Conservation (phyloP, 2,888 invertebrate genomes). For the Allophyes oxyacanthae region DNA sequence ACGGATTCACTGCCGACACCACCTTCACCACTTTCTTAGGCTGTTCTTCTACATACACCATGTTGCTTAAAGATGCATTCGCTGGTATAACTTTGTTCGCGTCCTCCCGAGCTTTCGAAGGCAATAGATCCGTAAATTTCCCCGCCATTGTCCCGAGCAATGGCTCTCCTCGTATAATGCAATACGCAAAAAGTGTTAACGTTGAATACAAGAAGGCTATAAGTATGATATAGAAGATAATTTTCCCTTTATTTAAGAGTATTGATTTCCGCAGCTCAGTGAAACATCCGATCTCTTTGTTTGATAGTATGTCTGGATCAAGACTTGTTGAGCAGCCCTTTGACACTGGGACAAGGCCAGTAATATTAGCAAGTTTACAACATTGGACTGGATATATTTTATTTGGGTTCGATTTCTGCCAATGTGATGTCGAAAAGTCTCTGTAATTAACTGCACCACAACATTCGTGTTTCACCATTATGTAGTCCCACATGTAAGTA, state of each 20-base stretch:
- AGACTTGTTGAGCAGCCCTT: slow-evolving; percentile 66
- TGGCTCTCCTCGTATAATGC: slow-evolving; percentile 76
- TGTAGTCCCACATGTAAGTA: slow-evolving; percentile 73
- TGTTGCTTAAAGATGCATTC: slow-evolving; percentile 68
- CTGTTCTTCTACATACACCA: slow-evolving; percentile 74
- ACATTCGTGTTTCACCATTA: slow-evolving; percentile 80
- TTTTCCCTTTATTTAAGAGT: slow-evolving; percentile 64
- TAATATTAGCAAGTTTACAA: slow-evolving; percentile 72
- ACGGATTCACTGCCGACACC: slow-evolving; percentile 78
- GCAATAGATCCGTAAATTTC: slow-evolving; percentile 50
- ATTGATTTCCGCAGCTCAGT: slow-evolving; percentile 68
- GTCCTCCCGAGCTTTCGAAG: slow-evolving; percentile 53
- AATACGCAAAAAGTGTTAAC: slow-evolving; percentile 75
- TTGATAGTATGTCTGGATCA: slow-evolving; percentile 54
- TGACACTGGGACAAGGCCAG: slow-evolving; percentile 66
- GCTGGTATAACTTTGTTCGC: slow-evolving; percentile 53
- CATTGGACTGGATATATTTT: slow-evolving; percentile 77
- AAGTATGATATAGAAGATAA: slow-evolving; percentile 72
- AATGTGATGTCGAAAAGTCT: slow-evolving; percentile 74
- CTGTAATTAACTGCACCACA: slow-evolving; percentile 74
- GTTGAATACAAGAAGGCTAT: slow-evolving; percentile 62
- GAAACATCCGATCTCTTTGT: slow-evolving; percentile 74
- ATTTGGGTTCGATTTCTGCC: slow-evolving; percentile 68
- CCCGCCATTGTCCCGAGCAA: slow-evolving; percentile 66
- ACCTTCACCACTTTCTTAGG: slow-evolving; percentile 78